Conservation (phyloP, 2,888 invertebrate genomes). For the Hedya salicella region DNA sequence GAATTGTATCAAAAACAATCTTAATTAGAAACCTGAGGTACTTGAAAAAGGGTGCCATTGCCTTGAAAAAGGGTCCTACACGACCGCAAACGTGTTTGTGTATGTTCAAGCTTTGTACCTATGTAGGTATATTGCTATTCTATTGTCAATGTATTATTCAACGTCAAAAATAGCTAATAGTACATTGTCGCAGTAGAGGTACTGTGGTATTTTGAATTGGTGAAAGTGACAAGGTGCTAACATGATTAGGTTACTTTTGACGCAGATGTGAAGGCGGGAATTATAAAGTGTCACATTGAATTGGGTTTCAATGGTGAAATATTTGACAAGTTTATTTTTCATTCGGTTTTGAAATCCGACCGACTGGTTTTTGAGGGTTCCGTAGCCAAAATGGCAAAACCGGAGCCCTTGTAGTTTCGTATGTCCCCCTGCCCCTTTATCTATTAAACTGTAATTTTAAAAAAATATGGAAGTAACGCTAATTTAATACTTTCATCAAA, state of each 20-base stretch:
- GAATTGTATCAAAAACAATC: conserved; percentile 12
- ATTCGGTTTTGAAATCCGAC: no score
- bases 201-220: neutral
- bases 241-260: neutral
- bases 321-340: no score
- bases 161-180: neutral
- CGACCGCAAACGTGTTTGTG: conserved; percentile 47
- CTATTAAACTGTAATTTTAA: no score
- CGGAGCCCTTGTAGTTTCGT: no score
- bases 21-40: neutral
- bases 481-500: no score
- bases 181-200: conserved; percentile 1
- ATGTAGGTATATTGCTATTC: conserved; percentile 37
- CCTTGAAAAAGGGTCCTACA: conserved; percentile 31
- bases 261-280: conserved; percentile 20
- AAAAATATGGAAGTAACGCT: no score
- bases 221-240: neutral
- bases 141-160: conserved; percentile 37
- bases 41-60: conserved; percentile 12
- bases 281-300: conserved; percentile 37
- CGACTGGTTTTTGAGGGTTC: no score
- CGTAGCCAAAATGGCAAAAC: no score
- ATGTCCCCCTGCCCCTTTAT: no score
- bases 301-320: neutral
- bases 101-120: conserved; percentile 51